These are phyloP conservation scores for Andrena haemorrhoa DNA, from an alignment of 2,888 invertebrate species.

Conservation along the genomic window DNA sequence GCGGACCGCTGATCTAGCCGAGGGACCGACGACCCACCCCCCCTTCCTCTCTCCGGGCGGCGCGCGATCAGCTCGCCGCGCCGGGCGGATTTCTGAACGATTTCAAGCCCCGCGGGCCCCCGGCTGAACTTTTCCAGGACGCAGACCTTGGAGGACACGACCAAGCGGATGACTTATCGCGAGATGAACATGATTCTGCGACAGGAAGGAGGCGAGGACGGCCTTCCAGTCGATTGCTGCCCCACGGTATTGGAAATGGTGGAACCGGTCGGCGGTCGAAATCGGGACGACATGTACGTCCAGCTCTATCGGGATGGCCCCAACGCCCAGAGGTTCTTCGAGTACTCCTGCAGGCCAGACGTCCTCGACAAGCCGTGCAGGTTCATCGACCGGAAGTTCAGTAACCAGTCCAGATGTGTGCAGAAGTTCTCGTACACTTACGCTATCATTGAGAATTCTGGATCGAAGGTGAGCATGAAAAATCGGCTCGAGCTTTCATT, in stretches of 20 bases:
- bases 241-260: slow-evolving; percentile 92
- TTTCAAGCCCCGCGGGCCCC: background rate
- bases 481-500: background rate
- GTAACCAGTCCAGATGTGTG: slow-evolving; percentile 91
- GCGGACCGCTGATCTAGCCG: background rate
- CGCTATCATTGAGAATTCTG: slow-evolving; percentile 90
- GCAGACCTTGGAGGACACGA: slow-evolving; percentile 84
- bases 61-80: background rate
- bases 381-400: slow-evolving; percentile 90
- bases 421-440: slow-evolving; percentile 94
- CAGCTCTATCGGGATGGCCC: slow-evolving; percentile 91
- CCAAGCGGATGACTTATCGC: slow-evolving; percentile 87
- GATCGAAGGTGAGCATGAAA: slow-evolving; percentile 49
- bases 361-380: slow-evolving; percentile 91
- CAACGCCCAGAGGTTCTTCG: slow-evolving; percentile 91
- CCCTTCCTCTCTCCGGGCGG: no score
- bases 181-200: slow-evolving; percentile 89
- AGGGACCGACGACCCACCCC: no score
- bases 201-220: slow-evolving; percentile 86
- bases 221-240: slow-evolving; percentile 90
- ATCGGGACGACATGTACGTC: slow-evolving; percentile 90
- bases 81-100: slow-evolving; percentile 1
- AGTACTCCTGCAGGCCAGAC: slow-evolving; percentile 91
- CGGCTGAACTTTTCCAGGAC: slow-evolving; percentile 65
- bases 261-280: slow-evolving; percentile 91